phyloP scores from a whole-genome alignment of 1,140 invertebrate genomes.

The Diachasma alloeum region DNA sequence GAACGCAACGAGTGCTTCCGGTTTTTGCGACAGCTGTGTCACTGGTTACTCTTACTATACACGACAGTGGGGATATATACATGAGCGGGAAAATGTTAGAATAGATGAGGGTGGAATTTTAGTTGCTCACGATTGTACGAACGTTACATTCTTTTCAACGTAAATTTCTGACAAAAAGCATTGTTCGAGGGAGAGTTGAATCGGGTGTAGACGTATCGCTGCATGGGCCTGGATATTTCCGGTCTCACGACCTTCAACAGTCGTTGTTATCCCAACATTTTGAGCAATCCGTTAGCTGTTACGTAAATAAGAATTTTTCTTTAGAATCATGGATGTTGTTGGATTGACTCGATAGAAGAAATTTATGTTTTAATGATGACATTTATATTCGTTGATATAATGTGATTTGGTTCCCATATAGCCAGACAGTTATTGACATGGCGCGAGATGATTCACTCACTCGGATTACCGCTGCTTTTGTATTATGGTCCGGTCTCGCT shows the following conservation, averaged over 20 bases:
- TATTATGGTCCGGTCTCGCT: too few relatives aligned
- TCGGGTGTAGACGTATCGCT: neutral
- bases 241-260: neutral
- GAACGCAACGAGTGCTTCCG: neutral
- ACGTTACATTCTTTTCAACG: neutral
- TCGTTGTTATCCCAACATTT: neutral
- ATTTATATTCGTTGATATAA: too few relatives aligned
- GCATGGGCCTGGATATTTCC: neutral
- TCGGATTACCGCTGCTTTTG: too few relatives aligned
- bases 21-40: neutral
- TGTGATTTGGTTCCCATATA: too few relatives aligned
- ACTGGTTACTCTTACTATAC: neutral
- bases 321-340: too few relatives aligned
- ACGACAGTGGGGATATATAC: neutral
- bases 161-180: neutral
- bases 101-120: neutral
- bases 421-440: too few relatives aligned
- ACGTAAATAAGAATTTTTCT: neutral
- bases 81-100: neutral
- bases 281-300: neutral
- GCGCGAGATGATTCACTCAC: too few relatives aligned
- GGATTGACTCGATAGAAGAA: too few relatives aligned
- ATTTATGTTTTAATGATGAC: too few relatives aligned
- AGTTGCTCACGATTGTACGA: neutral
- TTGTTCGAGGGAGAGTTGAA: neutral